A percentile compares a stretch with the other conserved stretches of the same genome.
Evolutionary conservation across 2,113 vertebrate species (phyloP).

Genomic region (Lagopus muta): DNA sequence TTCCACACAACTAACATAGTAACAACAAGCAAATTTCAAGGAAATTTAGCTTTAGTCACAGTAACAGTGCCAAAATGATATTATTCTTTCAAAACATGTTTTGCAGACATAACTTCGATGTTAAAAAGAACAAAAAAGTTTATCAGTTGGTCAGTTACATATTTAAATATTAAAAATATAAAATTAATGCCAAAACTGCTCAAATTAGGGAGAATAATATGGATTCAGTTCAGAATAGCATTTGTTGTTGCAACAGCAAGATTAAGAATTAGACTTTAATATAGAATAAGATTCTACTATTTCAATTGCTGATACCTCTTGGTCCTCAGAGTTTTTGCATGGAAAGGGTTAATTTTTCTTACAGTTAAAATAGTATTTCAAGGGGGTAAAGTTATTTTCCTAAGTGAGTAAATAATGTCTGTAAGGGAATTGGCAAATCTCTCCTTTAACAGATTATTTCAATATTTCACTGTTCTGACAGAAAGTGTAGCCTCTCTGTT

Average conservation of each 20-base stretch:
- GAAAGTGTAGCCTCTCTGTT: background rate
- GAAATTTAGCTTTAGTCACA: slow-evolving; percentile 3
- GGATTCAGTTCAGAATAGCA: background rate
- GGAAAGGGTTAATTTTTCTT: background rate
- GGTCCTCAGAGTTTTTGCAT: background rate
- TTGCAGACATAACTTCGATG: slow-evolving; percentile 13
- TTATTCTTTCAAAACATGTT: slow-evolving; percentile 23
- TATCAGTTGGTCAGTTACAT: background rate
- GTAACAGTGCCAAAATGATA: slow-evolving; percentile 17
- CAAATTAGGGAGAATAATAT: background rate
- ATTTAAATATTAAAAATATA: background rate
- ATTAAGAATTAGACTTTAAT: background rate
- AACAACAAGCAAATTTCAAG: background rate
- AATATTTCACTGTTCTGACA: background rate
- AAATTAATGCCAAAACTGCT: background rate
- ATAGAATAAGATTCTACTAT: background rate
- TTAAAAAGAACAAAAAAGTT: background rate
- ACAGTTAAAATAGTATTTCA: background rate
- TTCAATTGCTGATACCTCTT: background rate
- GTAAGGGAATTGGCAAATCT: background rate
- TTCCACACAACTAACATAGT: background rate
- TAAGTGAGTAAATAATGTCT: background rate
- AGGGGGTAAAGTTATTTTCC: background rate
- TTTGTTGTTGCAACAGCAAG: background rate
- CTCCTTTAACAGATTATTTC: background rate